Evolutionary conservation across 2,888 invertebrate genomes (phyloP), one percentile per base, ranked within the genome.

Genomic region (Andrena flavipes): DNA sequence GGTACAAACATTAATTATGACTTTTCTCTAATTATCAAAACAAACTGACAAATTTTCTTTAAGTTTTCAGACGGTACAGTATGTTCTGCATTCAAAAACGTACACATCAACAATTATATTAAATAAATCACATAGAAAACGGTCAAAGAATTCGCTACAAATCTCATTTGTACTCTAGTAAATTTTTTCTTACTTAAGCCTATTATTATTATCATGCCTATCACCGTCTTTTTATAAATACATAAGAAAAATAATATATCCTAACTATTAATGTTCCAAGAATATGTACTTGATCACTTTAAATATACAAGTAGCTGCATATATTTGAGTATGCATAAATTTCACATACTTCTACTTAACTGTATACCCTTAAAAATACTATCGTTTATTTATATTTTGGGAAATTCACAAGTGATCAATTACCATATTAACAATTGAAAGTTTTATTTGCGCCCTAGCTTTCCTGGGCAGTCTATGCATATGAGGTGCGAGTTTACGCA

Each of bases 341-440:
- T 64, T 30, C 60, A 60, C 80, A 29, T 65, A 62, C 71, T 60
- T 80, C 59, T 76, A 59, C 59, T 72, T 60, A 78, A 76, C 35
- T 69, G 42, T 76, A 74, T 59, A 73, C 10, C 48, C 64, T 82
- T 76, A 69, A 73, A 82, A 82, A 83, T 76, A 74, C 73, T 80
- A 69, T 30, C 20, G 76, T 70, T 76, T 68, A 70, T 81, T 69
- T 68, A 69, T 75, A 64, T 72, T 5, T 74, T 60, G n/a, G 35
- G 5, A 84, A 73, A 81, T 88, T 92, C 90, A 94, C 81, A 94
- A 87, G 16, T 89, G 87, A 87, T 93, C 93, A 59, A 94, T 94
- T 48, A 94, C 94, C 90, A 92, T 92, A 69, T 93, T 94, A 23
- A 94, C 93, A 78, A 94, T 93, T 0, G 91, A 90, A 7, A 94